Evolutionary conservation across 2,797 vertebrate species (phyloP).

Genomic region (Naso thynnoides): DNA sequence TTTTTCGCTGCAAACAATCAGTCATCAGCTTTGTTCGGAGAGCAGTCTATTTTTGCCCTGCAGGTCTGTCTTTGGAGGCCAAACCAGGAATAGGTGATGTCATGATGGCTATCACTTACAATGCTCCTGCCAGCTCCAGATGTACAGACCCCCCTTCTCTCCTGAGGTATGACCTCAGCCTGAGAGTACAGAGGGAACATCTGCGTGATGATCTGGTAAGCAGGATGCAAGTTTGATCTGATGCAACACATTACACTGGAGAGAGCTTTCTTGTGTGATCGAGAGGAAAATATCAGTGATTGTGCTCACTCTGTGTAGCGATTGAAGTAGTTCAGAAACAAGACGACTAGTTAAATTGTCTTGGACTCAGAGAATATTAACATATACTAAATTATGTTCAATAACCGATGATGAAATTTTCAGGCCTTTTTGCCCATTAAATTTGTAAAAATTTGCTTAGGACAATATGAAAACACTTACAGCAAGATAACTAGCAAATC

Average conservation of each 20-base stretch:
- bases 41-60: conserved; percentile 81
- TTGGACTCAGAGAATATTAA: too few relatives aligned
- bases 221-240: conserved; percentile 76
- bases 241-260: conserved; percentile 46
- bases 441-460: background rate
- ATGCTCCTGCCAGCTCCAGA: conserved; percentile 85
- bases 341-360: background rate
- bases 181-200: conserved; percentile 88
- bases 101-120: conserved; percentile 94
- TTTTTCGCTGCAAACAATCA: conserved; percentile 74
- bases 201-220: conserved; percentile 84
- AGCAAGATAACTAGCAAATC: conserved; percentile 12
- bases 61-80: conserved; percentile 85
- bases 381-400: too few relatives aligned
- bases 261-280: conserved; percentile 24
- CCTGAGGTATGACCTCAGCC: conserved; percentile 92
- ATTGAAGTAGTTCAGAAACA: conserved; percentile 31
- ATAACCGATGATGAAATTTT: background rate
- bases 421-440: background rate
- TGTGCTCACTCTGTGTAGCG: conserved; percentile 1
- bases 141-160: conserved; percentile 79
- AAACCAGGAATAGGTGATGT: conserved; percentile 94
- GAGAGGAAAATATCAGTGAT: conserved; percentile 14
- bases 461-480: background rate
- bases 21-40: conserved; percentile 80